Evolutionary conservation across 2,797 vertebrate species (phyloP).

Genomic region (Leucoraja ocellata): DNA sequence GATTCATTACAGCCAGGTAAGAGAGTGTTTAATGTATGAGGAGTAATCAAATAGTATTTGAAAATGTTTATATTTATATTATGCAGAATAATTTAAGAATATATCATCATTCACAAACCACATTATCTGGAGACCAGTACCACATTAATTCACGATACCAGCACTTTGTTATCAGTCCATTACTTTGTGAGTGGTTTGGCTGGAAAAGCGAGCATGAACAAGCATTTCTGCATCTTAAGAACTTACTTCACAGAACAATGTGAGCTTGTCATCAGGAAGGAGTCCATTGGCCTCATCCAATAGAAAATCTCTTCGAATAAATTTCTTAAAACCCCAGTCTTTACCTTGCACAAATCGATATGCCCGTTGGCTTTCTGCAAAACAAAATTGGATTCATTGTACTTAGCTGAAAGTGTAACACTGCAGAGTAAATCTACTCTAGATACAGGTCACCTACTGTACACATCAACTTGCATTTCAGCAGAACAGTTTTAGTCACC

Average conservation of each 20-base stretch:
- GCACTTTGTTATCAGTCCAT: not conserved
- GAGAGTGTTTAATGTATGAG: not conserved
- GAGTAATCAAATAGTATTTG: not conserved
- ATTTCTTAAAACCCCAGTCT: constrained; percentile 89
- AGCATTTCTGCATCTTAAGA: not conserved
- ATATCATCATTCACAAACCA: not conserved
- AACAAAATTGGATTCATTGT: constrained; percentile 21
- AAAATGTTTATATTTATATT: not conserved
- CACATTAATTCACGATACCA: not conserved
- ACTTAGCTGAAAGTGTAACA: not conserved
- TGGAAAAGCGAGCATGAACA: not conserved
- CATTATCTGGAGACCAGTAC: not conserved
- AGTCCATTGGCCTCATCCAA: constrained; percentile 79
- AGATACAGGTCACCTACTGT: not conserved
- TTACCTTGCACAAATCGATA: constrained; percentile 83
- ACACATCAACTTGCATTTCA: not conserved
- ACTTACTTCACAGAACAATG: constrained; percentile 81
- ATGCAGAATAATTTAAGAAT: not conserved
- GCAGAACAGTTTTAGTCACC: not conserved
- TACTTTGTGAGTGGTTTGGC: not conserved
- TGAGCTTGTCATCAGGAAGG: constrained; percentile 81
- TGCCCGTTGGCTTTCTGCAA: constrained; percentile 75
- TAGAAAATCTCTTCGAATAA: constrained; percentile 81
- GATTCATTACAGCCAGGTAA: not conserved
- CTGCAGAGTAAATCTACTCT: not conserved